phyloP scores from a whole-genome alignment of 2,888 invertebrate genomes.

The Enoplolaimus lenunculus region DNA sequence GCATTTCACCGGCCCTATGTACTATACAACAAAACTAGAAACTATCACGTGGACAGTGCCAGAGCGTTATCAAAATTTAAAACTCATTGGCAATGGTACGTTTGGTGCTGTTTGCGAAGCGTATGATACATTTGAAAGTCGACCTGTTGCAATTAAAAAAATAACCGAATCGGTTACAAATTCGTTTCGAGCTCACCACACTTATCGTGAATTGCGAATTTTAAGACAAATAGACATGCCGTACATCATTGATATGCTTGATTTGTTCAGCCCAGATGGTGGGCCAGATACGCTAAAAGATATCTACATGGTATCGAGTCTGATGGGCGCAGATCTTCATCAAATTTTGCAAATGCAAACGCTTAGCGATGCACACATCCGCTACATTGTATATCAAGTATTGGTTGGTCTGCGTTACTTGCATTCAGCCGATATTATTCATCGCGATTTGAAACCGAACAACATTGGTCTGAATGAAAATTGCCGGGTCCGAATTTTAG shows the following conservation, averaged over 20 bases:
- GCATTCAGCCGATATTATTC: slow-evolving; percentile 14
- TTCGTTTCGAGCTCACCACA: slow-evolving; percentile 4
- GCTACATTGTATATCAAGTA: slow-evolving; percentile 11
- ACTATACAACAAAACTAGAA: neutral
- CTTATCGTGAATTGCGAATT: slow-evolving; percentile 14
- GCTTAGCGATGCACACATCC: slow-evolving; percentile 9
- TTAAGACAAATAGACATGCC: slow-evolving; percentile 4
- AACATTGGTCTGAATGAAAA: slow-evolving; percentile 13
- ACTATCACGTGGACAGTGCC: slow-evolving; percentile 14
- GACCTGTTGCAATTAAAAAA: slow-evolving; percentile 18
- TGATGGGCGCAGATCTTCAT: slow-evolving; percentile 15
- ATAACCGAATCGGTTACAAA: slow-evolving; percentile 4
- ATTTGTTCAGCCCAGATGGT: neutral
- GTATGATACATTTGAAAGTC: slow-evolving; percentile 8
- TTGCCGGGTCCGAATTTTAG: slow-evolving; percentile 15
- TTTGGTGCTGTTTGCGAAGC: slow-evolving; percentile 9
- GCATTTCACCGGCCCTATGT: neutral
- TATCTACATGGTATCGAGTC: slow-evolving; percentile 10
- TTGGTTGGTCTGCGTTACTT: slow-evolving; percentile 11
- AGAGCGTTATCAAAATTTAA: slow-evolving; percentile 11
- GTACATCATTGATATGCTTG: slow-evolving; percentile 11
- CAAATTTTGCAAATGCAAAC: slow-evolving; percentile 7
- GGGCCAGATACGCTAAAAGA: neutral
- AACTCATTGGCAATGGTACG: slow-evolving; percentile 13
- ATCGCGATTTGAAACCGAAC: slow-evolving; percentile 19